phyloP scores from a whole-genome alignment of 53 echinoderm and acorn worm genomes.

The Henricia sp. region DNA sequence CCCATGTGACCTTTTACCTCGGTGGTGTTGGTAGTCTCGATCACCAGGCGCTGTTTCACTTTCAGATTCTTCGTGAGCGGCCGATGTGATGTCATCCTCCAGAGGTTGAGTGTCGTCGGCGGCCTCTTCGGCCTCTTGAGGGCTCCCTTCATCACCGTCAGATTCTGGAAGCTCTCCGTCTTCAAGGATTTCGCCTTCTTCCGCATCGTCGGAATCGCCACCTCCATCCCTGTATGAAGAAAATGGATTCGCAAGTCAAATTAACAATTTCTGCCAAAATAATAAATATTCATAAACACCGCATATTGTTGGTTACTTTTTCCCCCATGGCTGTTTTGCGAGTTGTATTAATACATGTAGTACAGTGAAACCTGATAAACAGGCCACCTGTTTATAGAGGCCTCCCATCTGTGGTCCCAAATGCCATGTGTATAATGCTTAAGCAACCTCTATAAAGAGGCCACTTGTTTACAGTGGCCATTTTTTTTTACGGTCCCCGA shows the following conservation, averaged over 20 bases:
- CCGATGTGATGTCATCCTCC: conserved; percentile 11
- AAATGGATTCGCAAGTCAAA: neutral
- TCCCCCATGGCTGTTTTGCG: too few species aligned
- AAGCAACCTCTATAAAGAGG: too few species aligned
- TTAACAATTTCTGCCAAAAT: too few species aligned
- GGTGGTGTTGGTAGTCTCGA: conserved; percentile 14
- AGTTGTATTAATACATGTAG: too few species aligned
- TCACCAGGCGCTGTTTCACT: conserved; percentile 12
- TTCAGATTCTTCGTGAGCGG: neutral
- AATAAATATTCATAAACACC: too few species aligned
- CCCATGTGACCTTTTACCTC: conserved; percentile 25
- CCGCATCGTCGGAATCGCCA: conserved; percentile 59
- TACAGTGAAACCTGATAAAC: too few species aligned
- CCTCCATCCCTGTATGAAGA: conserved; percentile 58
- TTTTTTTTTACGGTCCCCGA: too few species aligned
- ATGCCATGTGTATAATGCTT: too few species aligned
- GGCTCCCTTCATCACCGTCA: conserved; percentile 71
- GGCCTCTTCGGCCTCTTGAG: neutral
- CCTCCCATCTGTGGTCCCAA: too few species aligned
- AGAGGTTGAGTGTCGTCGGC: conserved; percentile 4
- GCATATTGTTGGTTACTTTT: too few species aligned
- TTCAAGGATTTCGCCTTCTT: conserved; percentile 84
- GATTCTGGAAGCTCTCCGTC: conserved; percentile 82
- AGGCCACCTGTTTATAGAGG: too few species aligned
- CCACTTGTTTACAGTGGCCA: too few species aligned